Percentiles rank a stretch among this genome's conserved stretches.
phyloP scores from a whole-genome alignment of 2,113 vertebrate genomes.

The Bambusicola thoracicus region DNA sequence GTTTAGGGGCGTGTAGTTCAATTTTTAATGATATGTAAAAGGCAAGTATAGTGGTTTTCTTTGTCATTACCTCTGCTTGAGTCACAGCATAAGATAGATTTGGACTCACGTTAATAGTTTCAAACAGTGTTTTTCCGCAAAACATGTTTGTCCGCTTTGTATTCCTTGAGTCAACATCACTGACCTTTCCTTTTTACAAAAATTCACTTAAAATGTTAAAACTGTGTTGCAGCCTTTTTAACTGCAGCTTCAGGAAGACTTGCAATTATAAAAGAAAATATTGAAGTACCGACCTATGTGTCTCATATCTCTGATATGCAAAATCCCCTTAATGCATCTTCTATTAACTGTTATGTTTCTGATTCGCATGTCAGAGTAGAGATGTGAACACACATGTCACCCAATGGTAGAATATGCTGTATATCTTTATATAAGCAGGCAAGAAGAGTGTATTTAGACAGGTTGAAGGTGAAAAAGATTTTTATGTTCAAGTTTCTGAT shows the following conservation, averaged over 20 bases:
- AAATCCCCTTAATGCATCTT: neutral
- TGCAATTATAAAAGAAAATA: conserved; percentile 36
- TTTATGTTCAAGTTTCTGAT: conserved; percentile 55
- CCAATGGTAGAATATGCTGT: neutral
- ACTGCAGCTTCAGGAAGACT: conserved; percentile 27
- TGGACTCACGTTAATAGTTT: neutral
- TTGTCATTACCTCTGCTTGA: neutral
- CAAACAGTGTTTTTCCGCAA: neutral
- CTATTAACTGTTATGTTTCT: neutral
- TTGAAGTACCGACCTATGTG: neutral
- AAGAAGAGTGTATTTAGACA: conserved; percentile 40
- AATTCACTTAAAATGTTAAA: conserved; percentile 1
- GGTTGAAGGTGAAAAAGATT: conserved; percentile 37
- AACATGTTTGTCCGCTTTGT: neutral
- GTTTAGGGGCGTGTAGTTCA: neutral
- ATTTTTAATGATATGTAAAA: neutral
- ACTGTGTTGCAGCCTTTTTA: neutral
- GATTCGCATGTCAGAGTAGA: neutral
- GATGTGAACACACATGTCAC: neutral
- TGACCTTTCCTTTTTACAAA: neutral
- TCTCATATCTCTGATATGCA: conserved; percentile 10
- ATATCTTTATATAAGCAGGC: neutral
- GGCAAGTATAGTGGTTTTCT: neutral
- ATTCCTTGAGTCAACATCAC: neutral
- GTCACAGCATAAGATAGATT: neutral